Conservation (phyloP, 2,113 vertebrate genomes). For the Corythaeola cristata region DNA sequence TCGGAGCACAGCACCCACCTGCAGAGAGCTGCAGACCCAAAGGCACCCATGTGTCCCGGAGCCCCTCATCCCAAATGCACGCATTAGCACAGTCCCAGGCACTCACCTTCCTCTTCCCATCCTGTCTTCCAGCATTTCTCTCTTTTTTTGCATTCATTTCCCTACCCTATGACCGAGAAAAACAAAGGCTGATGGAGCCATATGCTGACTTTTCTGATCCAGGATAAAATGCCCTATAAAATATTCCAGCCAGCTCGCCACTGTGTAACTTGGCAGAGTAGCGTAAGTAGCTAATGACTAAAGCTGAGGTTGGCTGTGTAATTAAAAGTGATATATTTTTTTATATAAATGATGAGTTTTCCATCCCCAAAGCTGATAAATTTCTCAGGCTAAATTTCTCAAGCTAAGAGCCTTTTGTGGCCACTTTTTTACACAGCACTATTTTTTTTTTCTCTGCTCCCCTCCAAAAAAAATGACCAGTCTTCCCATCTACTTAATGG, state of each 20-base stretch:
- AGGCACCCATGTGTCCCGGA: neutral
- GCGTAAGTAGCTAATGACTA: constrained; percentile 12
- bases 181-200: neutral
- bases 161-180: neutral
- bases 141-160: neutral
- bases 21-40: neutral
- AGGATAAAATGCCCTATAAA: constrained; percentile 44
- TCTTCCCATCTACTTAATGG: constrained; percentile 64
- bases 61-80: neutral
- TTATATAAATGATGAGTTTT: constrained; percentile 61
- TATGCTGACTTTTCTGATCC: constrained; percentile 26
- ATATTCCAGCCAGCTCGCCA: constrained; percentile 14
- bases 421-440: neutral
- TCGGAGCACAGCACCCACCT: neutral
- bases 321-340: constrained; percentile 69
- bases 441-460: neutral
- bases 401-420: constrained; percentile 47
- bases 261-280: constrained; percentile 58
- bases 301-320: constrained; percentile 50
- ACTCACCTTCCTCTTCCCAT: neutral
- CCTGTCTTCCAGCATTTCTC: neutral
- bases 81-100: neutral
- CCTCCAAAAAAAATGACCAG: constrained; percentile 39
- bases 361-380: constrained; percentile 60
- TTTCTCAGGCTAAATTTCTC: constrained; percentile 48